Evolutionary conservation across 2,797 vertebrate genomes (phyloP).

Genomic region (Cygnus olor): DNA sequence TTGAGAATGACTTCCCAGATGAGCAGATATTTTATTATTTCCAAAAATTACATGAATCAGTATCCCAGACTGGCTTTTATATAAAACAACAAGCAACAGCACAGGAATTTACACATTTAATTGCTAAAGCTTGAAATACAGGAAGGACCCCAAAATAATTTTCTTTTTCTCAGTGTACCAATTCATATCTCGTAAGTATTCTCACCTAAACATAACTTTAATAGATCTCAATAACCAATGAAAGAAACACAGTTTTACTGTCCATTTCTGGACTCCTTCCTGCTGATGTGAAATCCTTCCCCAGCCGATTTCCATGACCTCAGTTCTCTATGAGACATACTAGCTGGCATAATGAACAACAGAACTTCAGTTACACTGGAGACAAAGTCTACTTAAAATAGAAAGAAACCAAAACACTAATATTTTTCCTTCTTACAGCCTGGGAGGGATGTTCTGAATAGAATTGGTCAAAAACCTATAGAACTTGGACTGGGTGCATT

Average conservation of each 20-base stretch:
- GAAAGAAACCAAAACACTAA: slow-evolving; percentile 27
- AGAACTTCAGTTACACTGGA: slow-evolving; percentile 21
- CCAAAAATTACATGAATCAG: background rate
- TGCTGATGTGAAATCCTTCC: slow-evolving; percentile 48
- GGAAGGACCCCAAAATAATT: background rate
- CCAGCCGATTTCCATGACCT: slow-evolving; percentile 46
- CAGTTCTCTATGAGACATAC: slow-evolving; percentile 53
- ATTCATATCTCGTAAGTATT: background rate
- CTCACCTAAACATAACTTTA: slow-evolving; percentile 6
- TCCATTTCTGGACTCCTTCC: slow-evolving; percentile 47
- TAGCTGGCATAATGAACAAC: slow-evolving; percentile 59
- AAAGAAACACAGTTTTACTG: slow-evolving; percentile 38
- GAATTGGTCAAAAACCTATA: background rate
- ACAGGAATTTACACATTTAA: background rate
- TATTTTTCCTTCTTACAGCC: slow-evolving; percentile 18
- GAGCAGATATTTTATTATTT: background rate
- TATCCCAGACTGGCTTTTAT: background rate
- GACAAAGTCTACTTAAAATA: slow-evolving; percentile 43
- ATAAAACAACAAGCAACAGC: background rate
- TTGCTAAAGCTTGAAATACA: background rate
- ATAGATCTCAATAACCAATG: slow-evolving; percentile 8
- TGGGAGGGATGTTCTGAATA: background rate
- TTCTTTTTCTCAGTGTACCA: background rate
- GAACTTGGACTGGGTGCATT: background rate
- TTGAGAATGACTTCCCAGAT: background rate